A percentile compares a stretch with the other conserved stretches of the same genome.
These are phyloP conservation scores for Drosophila kanekoi DNA, from an alignment of 2,888 invertebrate species.

Conservation along the genomic window DNA sequence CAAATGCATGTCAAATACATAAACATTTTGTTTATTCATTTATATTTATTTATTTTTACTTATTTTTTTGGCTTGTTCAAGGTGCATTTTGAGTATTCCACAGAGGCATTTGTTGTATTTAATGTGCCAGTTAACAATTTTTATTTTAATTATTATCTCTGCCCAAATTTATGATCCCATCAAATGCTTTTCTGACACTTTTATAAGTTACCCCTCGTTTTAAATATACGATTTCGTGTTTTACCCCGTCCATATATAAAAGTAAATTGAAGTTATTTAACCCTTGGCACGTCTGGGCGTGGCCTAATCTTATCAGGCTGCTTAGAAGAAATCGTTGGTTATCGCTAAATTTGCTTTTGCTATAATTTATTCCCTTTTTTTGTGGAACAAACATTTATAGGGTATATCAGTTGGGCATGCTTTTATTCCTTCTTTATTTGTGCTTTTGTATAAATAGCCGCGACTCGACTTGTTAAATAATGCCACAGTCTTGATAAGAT, in stretches of 20 bases:
- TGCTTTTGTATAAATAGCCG: slow-evolving; percentile 23
- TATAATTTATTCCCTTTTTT: slow-evolving; percentile 6
- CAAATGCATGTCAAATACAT: slow-evolving; percentile 48
- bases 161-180: slow-evolving; percentile 22
- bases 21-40: slow-evolving; percentile 19
- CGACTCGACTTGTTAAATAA: slow-evolving; percentile 27
- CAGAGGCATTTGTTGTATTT: background rate
- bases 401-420: slow-evolving; percentile 30
- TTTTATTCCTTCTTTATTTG: slow-evolving; percentile 18
- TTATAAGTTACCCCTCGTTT: slow-evolving; percentile 22
- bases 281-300: slow-evolving; percentile 28
- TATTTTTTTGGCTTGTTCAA: slow-evolving; percentile 50
- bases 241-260: background rate
- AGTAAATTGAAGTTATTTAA: slow-evolving; percentile 7
- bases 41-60: slow-evolving; percentile 14
- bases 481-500: slow-evolving; percentile 61
- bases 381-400: slow-evolving; percentile 44
- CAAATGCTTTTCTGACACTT: slow-evolving; percentile 19
- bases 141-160: slow-evolving; percentile 14
- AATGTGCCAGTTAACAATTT: slow-evolving; percentile 3
- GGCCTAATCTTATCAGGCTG: slow-evolving; percentile 46
- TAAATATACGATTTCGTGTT: background rate
- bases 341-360: slow-evolving; percentile 22
- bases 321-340: slow-evolving; percentile 32
- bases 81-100: slow-evolving; percentile 47